Evolutionary conservation across 2,797 vertebrate species (phyloP).

Genomic region (Sebastes iracundus): DNA sequence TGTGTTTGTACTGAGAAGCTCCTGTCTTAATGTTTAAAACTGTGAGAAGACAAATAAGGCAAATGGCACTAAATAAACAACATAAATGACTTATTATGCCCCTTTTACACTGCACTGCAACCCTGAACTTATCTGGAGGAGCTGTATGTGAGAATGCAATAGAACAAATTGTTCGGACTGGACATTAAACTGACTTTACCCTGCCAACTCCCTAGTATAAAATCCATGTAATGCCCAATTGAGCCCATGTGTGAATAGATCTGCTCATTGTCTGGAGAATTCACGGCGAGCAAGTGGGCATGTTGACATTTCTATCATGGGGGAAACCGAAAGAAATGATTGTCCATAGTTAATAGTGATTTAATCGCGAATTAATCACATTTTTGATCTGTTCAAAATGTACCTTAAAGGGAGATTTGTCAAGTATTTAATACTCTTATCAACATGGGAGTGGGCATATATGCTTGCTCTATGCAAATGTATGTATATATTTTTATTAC

Average conservation of each 20-base stretch:
- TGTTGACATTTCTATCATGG: background rate
- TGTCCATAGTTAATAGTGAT: too few species aligned
- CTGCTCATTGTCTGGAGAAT: background rate
- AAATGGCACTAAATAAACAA: background rate
- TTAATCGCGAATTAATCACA: too few species aligned
- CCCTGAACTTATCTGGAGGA: background rate
- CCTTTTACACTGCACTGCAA: background rate
- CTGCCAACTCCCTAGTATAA: background rate
- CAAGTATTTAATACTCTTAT: too few species aligned
- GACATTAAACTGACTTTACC: background rate
- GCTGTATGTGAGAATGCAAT: background rate
- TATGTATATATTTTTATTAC: too few species aligned
- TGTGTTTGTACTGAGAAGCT: background rate
- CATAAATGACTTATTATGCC: background rate
- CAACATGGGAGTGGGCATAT: too few species aligned
- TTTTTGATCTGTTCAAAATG: too few species aligned
- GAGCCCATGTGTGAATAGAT: background rate
- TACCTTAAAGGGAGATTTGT: too few species aligned
- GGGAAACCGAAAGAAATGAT: background rate
- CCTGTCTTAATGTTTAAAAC: background rate
- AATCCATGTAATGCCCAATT: background rate
- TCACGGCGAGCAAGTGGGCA: accelerated
- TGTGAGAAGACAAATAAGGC: background rate
- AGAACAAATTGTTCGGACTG: background rate
- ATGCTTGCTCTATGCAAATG: too few species aligned